Base-by-base conservation (phyloP, 2,797 vertebrate species). In the Syncerus caffer region DNA sequence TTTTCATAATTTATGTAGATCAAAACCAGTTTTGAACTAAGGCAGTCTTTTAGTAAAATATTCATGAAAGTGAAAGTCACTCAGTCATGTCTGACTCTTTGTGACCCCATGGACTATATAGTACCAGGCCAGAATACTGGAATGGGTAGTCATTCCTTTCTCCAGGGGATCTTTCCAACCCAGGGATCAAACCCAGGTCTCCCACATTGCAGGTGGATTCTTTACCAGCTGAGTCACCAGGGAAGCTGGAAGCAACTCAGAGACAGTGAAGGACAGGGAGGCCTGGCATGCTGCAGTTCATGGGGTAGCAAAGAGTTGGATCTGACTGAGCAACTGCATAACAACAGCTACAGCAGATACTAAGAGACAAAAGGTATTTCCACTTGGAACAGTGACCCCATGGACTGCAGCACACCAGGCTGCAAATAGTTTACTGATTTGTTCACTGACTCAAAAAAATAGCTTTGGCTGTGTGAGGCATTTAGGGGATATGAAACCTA, bases 351-450 rank as follows among this genome's bases (percentile, higher is more conserved):
- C n/a, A 2, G 17, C 8, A 34, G 34, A 67, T 34, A 67, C 2
- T 34, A 67, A 67, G n/a, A 34, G n/a, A 67, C 9, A 11, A 67
- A n/a, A 67, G 0, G 2, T 34, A n/a, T 4, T 58, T 58, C 64
- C 31, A 67, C 4, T 67, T 34, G 17, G 64, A 67, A 34, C n/a
- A 67, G n/a, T 34, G 17, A 67, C 4, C 8, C 4, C n/a, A 1
- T 67, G 17, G 64, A 19, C 16, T 34, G 64, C 19, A 38, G 19
- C 5, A 71, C 0, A 5, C 64, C 34, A 12, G 64, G 3, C 34
- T 51, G 62, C 38, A 86, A 80, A 34, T 80, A 95, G 27, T 93
- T 86, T n/a, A 55, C 53, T 60, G 5, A 53, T 80, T 74, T 31
- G 42, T 14, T 82, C 23, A 67, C 15, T n/a, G 34, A 74, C 45